phyloP scores from a whole-genome alignment of 1,140 invertebrate species.

The Kradibia gibbosae region DNA sequence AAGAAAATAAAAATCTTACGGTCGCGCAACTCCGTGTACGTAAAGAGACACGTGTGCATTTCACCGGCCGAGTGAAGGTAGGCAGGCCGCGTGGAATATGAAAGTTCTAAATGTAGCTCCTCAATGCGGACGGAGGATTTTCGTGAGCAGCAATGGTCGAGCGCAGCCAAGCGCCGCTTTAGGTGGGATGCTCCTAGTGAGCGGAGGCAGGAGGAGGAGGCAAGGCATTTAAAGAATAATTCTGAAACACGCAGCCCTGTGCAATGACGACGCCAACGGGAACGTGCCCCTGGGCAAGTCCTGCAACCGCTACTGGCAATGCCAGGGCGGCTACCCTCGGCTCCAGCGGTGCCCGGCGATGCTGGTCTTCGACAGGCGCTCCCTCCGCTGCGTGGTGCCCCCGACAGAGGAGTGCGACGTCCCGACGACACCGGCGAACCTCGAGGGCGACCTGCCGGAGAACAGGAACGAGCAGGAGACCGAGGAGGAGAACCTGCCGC shows the following conservation, averaged over 20 bases:
- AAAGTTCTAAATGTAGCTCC: no score
- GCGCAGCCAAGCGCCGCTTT: no score
- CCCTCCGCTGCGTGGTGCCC: constrained; percentile 87
- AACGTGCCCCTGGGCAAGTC: constrained; percentile 87
- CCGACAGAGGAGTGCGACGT: constrained; percentile 91
- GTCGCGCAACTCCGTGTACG: not conserved
- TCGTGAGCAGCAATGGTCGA: no score
- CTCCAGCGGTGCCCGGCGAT: constrained; percentile 91
- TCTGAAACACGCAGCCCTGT: constrained; percentile 78
- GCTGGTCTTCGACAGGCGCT: constrained; percentile 89
- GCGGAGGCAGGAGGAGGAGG: not conserved
- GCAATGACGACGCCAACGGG: constrained; percentile 90
- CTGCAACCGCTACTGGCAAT: constrained; percentile 94
- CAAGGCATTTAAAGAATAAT: not conserved
- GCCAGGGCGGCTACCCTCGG: constrained; percentile 92
- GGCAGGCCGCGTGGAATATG: not conserved
- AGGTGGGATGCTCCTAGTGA: no score
- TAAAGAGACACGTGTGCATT: no score
- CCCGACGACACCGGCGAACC: constrained; percentile 79
- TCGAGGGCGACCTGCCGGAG: constrained; percentile 62
- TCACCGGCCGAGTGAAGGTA: not conserved
- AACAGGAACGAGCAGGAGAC: constrained; percentile 68
- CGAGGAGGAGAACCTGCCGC: constrained; percentile 70
- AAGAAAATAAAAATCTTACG: not conserved
- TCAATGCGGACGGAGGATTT: no score